Base-by-base conservation (phyloP, 1,140 invertebrate genomes). In the Zaprionus tsacasi region DNA sequence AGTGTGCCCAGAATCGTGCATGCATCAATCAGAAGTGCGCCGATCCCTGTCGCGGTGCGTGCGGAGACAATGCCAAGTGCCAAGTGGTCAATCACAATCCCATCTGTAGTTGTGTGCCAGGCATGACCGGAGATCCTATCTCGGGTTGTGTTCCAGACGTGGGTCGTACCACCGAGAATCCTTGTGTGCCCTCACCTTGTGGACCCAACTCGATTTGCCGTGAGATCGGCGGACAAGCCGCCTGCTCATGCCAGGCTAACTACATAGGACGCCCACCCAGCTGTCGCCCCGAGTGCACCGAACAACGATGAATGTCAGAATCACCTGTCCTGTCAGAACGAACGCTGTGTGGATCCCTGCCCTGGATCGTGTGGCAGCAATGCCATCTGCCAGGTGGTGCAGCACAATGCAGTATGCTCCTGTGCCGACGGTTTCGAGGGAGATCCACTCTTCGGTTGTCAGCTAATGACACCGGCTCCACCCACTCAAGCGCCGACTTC, bases 81-180 rank as follows among this genome's bases (percentile, higher is more conserved):
- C 94, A 96, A 85, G 96, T 97, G 4, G 94, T 97, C 3, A 97
- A 96, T 71, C 97, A 98, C 82, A 97, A 96, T 91, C 96, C 97
- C 0, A 96, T 97, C 57, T 97, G 97, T 87, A 96, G 94, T 68
- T 96, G 96, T 78, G 93, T 95, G 38, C 92, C 93, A 48, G 95
- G 96, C 45, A 96, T 95, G 82, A 96, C 95, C 6, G 97, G 97
- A 54, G 96, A 98, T 95, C 96, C 96, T 17, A 96, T 97, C 79
- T 93, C 94, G 0, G 93, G 93, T 61, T 97, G 96, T 79, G 79
- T 91, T 11, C 94, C 58, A 76, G 93, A 93, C 70, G 68, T 82
- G 25, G 80, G 64, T 70, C 85, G 72, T 67, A 60, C 57, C 36
- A 78, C 92, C 45, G 83, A 92, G 80, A 95, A 95, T 92, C 95